Evolutionary conservation across 2,113 vertebrate species (phyloP).

Genomic region (Lophura nycthemera): DNA sequence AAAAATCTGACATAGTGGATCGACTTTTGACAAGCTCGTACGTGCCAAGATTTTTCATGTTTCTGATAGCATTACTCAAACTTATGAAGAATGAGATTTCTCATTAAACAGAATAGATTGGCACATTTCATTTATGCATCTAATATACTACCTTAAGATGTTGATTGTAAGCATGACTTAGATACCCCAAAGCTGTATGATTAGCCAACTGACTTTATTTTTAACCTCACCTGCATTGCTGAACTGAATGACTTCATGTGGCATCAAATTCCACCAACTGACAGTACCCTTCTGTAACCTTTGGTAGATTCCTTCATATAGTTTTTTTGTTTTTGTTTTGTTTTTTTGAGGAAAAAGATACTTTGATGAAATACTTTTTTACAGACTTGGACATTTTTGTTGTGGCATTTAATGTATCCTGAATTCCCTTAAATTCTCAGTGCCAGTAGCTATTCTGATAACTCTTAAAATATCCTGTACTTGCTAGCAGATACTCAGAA

Average conservation of each 20-base stretch:
- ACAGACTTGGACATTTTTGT: neutral
- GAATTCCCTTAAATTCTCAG: neutral
- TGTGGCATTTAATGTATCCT: neutral
- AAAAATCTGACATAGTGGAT: no score
- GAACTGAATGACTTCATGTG: neutral
- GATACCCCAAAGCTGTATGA: neutral
- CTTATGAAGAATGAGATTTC: no score
- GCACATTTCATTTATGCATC: neutral
- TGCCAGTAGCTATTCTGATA: neutral
- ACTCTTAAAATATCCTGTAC: neutral
- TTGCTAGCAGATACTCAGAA: neutral
- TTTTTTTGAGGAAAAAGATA: neutral
- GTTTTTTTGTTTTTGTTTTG: neutral
- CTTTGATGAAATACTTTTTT: neutral
- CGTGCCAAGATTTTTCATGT: no score
- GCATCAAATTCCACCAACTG: neutral
- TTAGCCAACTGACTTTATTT: neutral
- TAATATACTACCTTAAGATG: neutral
- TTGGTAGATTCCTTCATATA: neutral
- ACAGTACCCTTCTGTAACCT: neutral
- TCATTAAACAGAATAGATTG: no score
- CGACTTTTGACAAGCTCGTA: no score
- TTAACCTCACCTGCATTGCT: neutral
- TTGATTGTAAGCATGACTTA: neutral
- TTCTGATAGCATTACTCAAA: no score